Base-by-base conservation (phyloP, 2,888 invertebrate genomes). In the Steinernema hermaphroditum region DNA sequence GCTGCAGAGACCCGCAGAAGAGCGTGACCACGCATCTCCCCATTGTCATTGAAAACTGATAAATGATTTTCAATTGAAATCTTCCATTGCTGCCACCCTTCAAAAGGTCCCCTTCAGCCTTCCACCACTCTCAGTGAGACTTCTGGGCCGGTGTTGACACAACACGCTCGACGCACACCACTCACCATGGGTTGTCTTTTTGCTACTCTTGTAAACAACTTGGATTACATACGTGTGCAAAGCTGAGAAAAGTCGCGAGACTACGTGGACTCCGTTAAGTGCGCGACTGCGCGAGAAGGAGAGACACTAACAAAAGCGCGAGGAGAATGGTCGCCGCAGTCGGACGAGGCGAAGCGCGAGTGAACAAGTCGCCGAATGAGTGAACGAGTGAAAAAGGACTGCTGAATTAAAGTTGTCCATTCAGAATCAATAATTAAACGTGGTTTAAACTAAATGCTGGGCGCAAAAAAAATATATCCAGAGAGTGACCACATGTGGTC, bases 391-490 rank as follows among this genome's bases (percentile, higher is more conserved):
- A 27, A 62, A 62, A 62, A 29, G 62, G 32, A 62, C 62, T 62
- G 62, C 62, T 14, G 32, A 62, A 62, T 62, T 62, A 62, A 62
- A 62, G 62, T 62, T 62, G 62, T 32, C 22, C 62, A 22, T 32
- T 62, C 62, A 62, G 62, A 62, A 62, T 62, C 62, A 62, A 62
- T 62, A 62, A 62, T 62, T 62, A 62, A 62, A 34, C 62, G 62
- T 62, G 62, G 62, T 62, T 32, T 62, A 29, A 19, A 62, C 29
- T 62, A 29, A 27, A 32, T 32, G 29, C 27, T 4, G n/a, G n/a
- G n/a, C n/a, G n/a, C n/a, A n/a, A n/a, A n/a, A n/a, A n/a, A n/a
- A n/a, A n/a, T n/a, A n/a, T n/a, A n/a, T n/a, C n/a, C n/a, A n/a
- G n/a, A n/a, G n/a, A n/a, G n/a, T n/a, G n/a, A n/a, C n/a, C n/a